phyloP scores from a whole-genome alignment of 2,797 vertebrate species.

The Pangasius mekongensis region DNA sequence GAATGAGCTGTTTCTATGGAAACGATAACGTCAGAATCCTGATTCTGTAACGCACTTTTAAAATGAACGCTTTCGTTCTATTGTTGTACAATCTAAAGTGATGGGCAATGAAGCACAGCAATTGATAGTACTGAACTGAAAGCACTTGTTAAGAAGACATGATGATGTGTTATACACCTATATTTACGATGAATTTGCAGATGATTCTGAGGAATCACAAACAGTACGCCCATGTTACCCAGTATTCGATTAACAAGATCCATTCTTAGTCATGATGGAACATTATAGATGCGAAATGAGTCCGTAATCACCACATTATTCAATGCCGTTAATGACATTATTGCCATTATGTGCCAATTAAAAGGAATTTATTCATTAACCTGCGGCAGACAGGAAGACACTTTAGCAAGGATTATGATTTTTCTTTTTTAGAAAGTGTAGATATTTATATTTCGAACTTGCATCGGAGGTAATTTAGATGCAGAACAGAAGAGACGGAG shows the following conservation, averaged over 20 bases:
- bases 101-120: too few relatives aligned
- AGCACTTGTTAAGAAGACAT: not conserved
- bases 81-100: not conserved
- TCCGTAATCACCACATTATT: not conserved
- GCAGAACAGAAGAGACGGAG: too few relatives aligned
- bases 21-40: too few relatives aligned
- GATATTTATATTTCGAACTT: too few relatives aligned
- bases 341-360: not conserved
- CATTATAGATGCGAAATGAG: not conserved
- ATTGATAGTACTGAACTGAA: not conserved
- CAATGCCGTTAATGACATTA: not conserved
- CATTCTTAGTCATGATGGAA: too few relatives aligned
- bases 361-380: conserved; percentile 1
- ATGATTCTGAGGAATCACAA: too few relatives aligned
- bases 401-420: too few relatives aligned
- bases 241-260: not conserved
- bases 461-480: too few relatives aligned
- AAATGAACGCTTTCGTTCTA: not conserved
- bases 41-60: too few relatives aligned
- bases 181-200: too few relatives aligned
- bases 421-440: too few relatives aligned
- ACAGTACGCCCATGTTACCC: not conserved
- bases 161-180: too few relatives aligned
- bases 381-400: not conserved
- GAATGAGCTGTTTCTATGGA: not conserved